Conservation (phyloP, 2,113 vertebrate genomes). For the Ardeotis arabs region DNA sequence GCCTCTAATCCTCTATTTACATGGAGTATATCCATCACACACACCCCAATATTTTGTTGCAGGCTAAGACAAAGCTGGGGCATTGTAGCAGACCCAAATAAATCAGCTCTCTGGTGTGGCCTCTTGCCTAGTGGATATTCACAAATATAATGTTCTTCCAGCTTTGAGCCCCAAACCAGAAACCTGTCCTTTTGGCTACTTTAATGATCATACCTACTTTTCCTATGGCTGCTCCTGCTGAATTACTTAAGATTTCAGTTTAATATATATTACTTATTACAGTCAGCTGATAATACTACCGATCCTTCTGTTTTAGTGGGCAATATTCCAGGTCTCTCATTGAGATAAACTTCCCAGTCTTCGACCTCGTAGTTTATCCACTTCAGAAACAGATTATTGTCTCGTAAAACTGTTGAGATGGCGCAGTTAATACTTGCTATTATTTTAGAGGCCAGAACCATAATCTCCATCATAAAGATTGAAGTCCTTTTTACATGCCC, state of each 20-base stretch:
- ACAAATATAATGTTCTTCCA: not conserved
- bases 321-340: conserved; percentile 47
- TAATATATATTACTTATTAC: conserved; percentile 21
- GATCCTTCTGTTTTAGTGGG: conserved; percentile 44
- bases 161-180: not conserved
- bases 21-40: conserved; percentile 7
- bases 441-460: conserved; percentile 52
- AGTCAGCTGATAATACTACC: conserved; percentile 13
- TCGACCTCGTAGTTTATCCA: conserved; percentile 59
- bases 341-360: conserved; percentile 56
- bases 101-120: not conserved
- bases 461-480: conserved; percentile 68
- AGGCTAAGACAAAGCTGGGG: not conserved
- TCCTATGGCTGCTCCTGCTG: not conserved
- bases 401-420: conserved; percentile 56
- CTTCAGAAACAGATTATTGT: conserved; percentile 60
- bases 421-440: conserved; percentile 62
- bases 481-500: conserved; percentile 64
- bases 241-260: conserved; percentile 21
- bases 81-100: not conserved
- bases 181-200: not conserved
- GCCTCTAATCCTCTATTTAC: conserved; percentile 29
- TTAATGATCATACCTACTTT: not conserved
- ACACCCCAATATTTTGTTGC: not conserved
- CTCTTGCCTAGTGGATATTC: not conserved